phyloP scores from a whole-genome alignment of 2,888 invertebrate genomes.

The Tetropium fuscum region DNA sequence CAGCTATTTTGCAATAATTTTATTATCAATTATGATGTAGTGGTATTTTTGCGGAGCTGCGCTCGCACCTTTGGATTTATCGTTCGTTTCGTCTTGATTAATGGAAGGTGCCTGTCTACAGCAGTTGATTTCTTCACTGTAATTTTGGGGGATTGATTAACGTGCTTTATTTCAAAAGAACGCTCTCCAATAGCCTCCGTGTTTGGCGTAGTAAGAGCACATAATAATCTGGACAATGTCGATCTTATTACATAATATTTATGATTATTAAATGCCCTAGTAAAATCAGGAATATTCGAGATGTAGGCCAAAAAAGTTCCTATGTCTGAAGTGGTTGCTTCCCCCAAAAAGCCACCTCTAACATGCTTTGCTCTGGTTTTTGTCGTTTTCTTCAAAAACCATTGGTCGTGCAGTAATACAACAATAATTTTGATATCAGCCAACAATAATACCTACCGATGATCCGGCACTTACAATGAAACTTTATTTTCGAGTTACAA shows the following conservation, averaged over 20 bases:
- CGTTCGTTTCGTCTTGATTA: constrained; percentile 39
- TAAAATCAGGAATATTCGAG: no score
- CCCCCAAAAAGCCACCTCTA: no score
- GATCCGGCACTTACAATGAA: no score
- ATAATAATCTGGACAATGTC: constrained; percentile 29
- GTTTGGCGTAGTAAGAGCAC: constrained; percentile 31
- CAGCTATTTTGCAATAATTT: constrained; percentile 34
- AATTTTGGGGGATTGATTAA: constrained; percentile 42
- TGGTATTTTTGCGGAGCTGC: constrained; percentile 15
- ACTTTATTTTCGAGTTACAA: no score
- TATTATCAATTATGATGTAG: constrained; percentile 33
- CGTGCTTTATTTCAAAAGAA: constrained; percentile 35
- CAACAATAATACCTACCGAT: no score
- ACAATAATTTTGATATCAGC: no score
- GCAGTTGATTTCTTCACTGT: constrained; percentile 40
- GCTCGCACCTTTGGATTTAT: constrained; percentile 18
- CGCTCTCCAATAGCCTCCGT: constrained; percentile 13
- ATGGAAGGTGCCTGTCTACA: constrained; percentile 38
- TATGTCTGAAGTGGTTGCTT: no score
- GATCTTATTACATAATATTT: constrained; percentile 24
- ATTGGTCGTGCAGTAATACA: no score
- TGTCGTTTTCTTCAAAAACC: no score
- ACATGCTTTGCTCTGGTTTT: no score
- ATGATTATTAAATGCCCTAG: no score
- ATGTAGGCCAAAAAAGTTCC: no score